A percentile compares a stretch with the other conserved stretches of the same genome.
phyloP scores from a whole-genome alignment of 2,888 invertebrate species.

The Noctua fimbriata region DNA sequence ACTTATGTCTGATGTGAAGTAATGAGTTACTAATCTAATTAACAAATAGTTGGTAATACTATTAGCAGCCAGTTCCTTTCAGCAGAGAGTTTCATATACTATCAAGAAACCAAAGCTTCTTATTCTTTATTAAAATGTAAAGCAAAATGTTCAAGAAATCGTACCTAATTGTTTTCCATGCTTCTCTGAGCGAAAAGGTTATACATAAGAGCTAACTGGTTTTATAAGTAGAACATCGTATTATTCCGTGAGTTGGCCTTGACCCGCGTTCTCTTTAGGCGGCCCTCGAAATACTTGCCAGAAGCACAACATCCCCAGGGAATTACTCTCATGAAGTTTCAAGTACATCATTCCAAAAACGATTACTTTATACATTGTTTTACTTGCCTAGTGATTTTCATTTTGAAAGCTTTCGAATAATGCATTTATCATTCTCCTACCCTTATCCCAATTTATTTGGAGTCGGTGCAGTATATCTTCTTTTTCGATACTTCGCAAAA shows the following conservation, averaged over 20 bases:
- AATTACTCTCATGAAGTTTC: conserved; percentile 51
- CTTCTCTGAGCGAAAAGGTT: conserved; percentile 37
- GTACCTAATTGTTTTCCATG: conserved; percentile 19
- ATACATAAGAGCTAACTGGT: conserved; percentile 57
- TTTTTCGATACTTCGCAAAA: not conserved
- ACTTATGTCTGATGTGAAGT: not conserved
- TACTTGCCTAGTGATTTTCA: conserved; percentile 4
- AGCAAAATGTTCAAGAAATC: not conserved
- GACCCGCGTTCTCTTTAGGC: conserved; percentile 62
- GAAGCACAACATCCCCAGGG: conserved; percentile 54
- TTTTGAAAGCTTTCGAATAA: not conserved
- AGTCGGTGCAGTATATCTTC: not conserved
- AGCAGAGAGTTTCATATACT: not conserved
- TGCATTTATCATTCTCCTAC: not conserved
- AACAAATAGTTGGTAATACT: not conserved
- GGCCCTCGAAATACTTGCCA: conserved; percentile 53
- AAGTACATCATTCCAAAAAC: conserved; percentile 37
- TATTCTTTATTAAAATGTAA: not conserved
- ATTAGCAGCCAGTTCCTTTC: not conserved
- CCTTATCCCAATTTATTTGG: not conserved
- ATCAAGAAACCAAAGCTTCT: conserved; percentile 5
- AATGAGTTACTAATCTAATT: not conserved
- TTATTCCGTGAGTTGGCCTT: conserved; percentile 64
- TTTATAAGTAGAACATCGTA: conserved; percentile 65
- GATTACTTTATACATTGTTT: conserved; percentile 36